Percentiles rank a stretch among this genome's conserved stretches.
Evolutionary conservation across 2,113 vertebrate genomes (phyloP).

Genomic region (Harpagus bidentatus): DNA sequence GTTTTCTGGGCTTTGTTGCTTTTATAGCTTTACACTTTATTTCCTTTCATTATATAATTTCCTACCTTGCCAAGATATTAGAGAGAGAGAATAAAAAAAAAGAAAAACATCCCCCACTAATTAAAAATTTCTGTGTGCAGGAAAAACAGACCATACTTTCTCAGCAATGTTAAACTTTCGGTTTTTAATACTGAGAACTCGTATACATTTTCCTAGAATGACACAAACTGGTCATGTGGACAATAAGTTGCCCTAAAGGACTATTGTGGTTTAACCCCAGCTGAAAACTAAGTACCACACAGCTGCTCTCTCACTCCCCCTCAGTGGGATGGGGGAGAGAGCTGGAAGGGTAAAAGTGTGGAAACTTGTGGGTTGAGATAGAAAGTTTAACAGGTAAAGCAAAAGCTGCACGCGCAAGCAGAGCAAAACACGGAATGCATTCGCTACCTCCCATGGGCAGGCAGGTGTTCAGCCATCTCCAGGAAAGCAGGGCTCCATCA

Average conservation of each 20-base stretch:
- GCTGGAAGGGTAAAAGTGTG: neutral
- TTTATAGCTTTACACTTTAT: neutral
- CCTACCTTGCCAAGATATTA: neutral
- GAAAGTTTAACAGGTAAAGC: neutral
- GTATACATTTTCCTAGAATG: neutral
- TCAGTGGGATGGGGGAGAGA: neutral
- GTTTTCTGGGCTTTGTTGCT: neutral
- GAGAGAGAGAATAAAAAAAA: neutral
- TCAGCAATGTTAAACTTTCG: neutral
- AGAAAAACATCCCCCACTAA: neutral
- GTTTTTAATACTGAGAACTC: neutral
- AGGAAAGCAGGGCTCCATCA: neutral
- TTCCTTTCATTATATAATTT: neutral
- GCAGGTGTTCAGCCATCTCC: neutral
- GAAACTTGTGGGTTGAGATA: neutral
- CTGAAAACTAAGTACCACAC: neutral
- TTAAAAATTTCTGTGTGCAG: neutral
- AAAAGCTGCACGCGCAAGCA: neutral
- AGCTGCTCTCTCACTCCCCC: rapidly evolving
- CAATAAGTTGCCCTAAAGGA: neutral
- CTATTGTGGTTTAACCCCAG: neutral
- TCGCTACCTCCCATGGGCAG: neutral
- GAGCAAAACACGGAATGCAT: neutral
- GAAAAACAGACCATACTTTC: neutral
- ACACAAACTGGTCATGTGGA: neutral